phyloP scores from a whole-genome alignment of 2,113 vertebrate genomes.

The Zapus hudsonius region DNA sequence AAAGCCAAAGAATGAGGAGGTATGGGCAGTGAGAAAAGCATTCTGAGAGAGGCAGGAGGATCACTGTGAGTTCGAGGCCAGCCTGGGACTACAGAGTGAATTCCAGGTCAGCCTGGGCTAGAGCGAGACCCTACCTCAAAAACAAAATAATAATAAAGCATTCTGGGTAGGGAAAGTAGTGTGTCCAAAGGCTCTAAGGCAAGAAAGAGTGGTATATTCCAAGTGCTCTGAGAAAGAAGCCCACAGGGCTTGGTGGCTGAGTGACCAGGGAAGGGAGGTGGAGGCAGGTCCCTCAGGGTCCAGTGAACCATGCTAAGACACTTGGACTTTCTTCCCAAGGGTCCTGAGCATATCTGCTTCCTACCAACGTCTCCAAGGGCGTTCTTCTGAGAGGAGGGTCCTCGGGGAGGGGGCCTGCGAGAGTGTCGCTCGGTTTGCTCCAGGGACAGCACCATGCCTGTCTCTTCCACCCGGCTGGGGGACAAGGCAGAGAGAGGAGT shows the following conservation, averaged over 20 bases:
- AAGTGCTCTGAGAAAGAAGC: neutral
- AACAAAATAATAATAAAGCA: neutral
- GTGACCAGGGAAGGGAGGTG: neutral
- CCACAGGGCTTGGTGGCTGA: neutral
- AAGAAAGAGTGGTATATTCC: accelerated
- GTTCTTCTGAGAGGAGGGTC: slow-evolving; percentile 74
- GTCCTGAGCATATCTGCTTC: neutral
- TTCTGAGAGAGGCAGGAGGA: too few species aligned
- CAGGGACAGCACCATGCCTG: slow-evolving; percentile 87
- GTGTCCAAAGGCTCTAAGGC: neutral
- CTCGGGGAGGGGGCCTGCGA: slow-evolving; percentile 52
- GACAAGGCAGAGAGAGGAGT: neutral
- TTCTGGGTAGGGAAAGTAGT: neutral
- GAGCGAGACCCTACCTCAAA: too few species aligned
- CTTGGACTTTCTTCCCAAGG: neutral
- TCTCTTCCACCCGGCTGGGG: slow-evolving; percentile 89
- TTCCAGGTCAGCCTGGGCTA: too few species aligned
- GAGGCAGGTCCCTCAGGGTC: neutral
- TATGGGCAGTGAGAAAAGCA: too few species aligned
- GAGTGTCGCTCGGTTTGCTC: slow-evolving; percentile 85
- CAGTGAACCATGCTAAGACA: neutral
- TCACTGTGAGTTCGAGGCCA: too few species aligned
- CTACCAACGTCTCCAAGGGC: slow-evolving; percentile 70
- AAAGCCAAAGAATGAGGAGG: neutral
- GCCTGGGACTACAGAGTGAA: too few species aligned